phyloP scores from a whole-genome alignment of 2,797 vertebrate species.

The Sebastes elongatus region DNA sequence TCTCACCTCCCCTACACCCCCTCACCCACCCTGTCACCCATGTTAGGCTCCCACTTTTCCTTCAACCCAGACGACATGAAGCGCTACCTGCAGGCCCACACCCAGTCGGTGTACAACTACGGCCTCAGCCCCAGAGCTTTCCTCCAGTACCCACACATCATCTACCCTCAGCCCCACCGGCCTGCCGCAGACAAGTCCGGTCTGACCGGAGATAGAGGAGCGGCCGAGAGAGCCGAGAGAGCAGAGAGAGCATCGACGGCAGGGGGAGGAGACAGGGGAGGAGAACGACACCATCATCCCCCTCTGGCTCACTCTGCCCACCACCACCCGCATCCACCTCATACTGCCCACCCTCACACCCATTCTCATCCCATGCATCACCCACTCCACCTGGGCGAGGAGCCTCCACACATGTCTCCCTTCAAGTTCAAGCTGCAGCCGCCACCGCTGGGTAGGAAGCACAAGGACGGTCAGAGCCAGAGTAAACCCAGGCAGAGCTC shows the following conservation, averaged over 20 bases:
- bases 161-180: constrained; percentile 90
- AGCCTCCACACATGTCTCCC: constrained; percentile 81
- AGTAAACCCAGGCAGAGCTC: constrained; percentile 75
- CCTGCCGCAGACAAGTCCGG: constrained; percentile 77
- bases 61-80: constrained; percentile 96
- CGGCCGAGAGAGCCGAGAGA: constrained; percentile 51
- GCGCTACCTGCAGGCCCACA: constrained; percentile 93
- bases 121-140: constrained; percentile 93
- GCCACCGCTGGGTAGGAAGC: constrained; percentile 87
- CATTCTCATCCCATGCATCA: constrained; percentile 77
- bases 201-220: constrained; percentile 58
- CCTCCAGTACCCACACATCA: constrained; percentile 91
- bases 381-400: constrained; percentile 79
- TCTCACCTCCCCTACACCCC: constrained; percentile 91
- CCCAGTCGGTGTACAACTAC: constrained; percentile 93
- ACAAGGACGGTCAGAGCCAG: constrained; percentile 76
- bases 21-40: constrained; percentile 90
- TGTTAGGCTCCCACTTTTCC: constrained; percentile 92
- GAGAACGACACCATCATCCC: constrained; percentile 74
- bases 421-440: constrained; percentile 96
- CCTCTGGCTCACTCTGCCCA: constrained; percentile 72
- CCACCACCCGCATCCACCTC: constrained; percentile 76
- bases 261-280: constrained; percentile 60
- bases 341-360: constrained; percentile 74
- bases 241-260: constrained; percentile 38